Evolutionary conservation across 2,113 vertebrate species (phyloP).

Genomic region (Anhinga anhinga): DNA sequence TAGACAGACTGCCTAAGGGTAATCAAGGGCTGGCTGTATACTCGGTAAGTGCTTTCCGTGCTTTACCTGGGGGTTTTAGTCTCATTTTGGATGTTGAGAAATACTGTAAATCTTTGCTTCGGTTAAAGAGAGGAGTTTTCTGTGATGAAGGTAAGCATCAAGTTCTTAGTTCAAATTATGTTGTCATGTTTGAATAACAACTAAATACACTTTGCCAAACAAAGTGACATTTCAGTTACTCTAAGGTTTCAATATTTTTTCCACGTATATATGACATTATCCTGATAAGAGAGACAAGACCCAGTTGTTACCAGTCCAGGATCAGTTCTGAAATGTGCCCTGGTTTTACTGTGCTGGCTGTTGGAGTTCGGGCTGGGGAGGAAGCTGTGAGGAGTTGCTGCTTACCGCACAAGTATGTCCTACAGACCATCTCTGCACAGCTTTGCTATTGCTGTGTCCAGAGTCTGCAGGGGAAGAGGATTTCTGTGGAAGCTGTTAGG

Average conservation of each 20-base stretch:
- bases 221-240: background rate
- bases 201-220: background rate
- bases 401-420: background rate
- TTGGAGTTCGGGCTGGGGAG: background rate
- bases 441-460: background rate
- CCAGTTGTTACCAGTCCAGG: background rate
- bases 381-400: background rate
- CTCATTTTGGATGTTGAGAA: background rate
- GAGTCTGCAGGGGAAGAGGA: background rate
- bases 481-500: constrained; percentile 6
- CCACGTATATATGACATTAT: background rate
- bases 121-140: background rate
- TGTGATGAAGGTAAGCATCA: background rate
- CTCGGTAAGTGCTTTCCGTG: background rate
- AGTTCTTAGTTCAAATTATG: background rate
- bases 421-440: background rate
- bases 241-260: background rate
- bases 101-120: background rate
- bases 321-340: background rate
- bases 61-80: background rate
- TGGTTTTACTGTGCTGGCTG: background rate
- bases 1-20: rapidly evolving
- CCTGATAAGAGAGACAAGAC: background rate
- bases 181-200: background rate
- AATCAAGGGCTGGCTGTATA: background rate